These are phyloP conservation scores for Jordanella pulchra DNA, from an alignment of 2,797 vertebrate species.

Conservation along the genomic window DNA sequence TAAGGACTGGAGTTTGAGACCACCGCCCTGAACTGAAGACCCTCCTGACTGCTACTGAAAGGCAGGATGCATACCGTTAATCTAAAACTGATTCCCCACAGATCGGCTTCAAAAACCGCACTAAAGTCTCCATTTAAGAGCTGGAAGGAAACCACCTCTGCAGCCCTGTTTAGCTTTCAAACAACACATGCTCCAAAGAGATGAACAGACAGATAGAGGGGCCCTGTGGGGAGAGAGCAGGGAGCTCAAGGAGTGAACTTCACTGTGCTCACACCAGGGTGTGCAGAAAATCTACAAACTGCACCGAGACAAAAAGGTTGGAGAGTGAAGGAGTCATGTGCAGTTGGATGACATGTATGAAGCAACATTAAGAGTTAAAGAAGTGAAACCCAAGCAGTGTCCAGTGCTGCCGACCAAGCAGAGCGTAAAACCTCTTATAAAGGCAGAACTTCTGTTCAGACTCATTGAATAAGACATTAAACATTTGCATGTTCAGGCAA, in stretches of 20 bases:
- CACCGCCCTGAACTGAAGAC: background rate
- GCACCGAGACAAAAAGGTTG: background rate
- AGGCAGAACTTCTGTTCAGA: background rate
- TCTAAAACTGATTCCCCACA: background rate
- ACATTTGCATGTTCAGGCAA: background rate
- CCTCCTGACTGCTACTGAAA: background rate
- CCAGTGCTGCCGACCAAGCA: background rate
- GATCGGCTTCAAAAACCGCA: background rate
- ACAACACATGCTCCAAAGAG: slow-evolving; percentile 15
- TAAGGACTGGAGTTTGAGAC: background rate
- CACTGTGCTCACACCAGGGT: background rate
- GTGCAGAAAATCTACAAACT: slow-evolving; percentile 1
- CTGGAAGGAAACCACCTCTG: slow-evolving; percentile 10
- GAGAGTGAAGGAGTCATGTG: slow-evolving; percentile 12
- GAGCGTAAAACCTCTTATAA: background rate
- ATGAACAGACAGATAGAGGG: slow-evolving; percentile 45
- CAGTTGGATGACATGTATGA: slow-evolving; percentile 12
- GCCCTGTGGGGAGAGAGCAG: slow-evolving; percentile 14
- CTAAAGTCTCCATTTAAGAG: slow-evolving; percentile 9
- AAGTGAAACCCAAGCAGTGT: slow-evolving; percentile 40
- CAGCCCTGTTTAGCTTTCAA: slow-evolving; percentile 24
- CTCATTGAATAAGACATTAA: background rate
- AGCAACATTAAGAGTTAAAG: background rate
- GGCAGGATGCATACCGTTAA: too few relatives aligned
- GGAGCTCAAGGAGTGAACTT: slow-evolving; percentile 23